Evolutionary conservation across 2,888 invertebrate genomes (phyloP), one percentile per base, ranked within the genome.

Genomic region (Dicranocentrus wangi): DNA sequence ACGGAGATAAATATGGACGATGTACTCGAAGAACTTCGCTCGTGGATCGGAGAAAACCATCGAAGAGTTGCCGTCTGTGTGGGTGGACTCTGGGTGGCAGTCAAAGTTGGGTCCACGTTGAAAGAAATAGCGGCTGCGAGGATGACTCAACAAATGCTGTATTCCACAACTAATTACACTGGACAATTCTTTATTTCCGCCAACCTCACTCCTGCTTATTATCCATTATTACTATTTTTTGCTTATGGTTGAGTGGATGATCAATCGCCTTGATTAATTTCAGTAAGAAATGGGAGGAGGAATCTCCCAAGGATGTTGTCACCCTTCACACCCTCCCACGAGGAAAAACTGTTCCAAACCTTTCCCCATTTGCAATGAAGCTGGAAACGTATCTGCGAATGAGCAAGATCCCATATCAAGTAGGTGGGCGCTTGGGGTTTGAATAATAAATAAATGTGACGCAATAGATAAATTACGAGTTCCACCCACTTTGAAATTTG

Each of bases 381-480:
- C 25, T 84, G 51, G 84, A 84, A 73, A 83, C 83, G 1, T 84
- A 72, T 47, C 42, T 83, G 13, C 63, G 84, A 55, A 71, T 83
- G 39, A 55, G 78, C 3, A 80, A 83, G 25, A 82, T 84, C 63
- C 72, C 76, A 19, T 84, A 84, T 32, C 63, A 81, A 42, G 81
- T 82, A 71, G n/a, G 47, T 55, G 2, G 19, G 2, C 19, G n/a
- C n/a, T n/a, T n/a, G n/a, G 55, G 2, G 5, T 21, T 23, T 55
- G 2, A 17, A 32, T 23, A 39, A 47, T 28, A 27, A 10, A 51
- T 21, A 19, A 3, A 25, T 21, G 17, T 69, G 10, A 27, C n/a
- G n/a, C 53, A n/a, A n/a, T n/a, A n/a, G n/a, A n/a, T n/a, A n/a
- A n/a, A n/a, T n/a, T n/a, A n/a, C n/a, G n/a, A n/a, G n/a, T n/a